Percentiles rank a stretch among this genome's conserved stretches.
Conservation (phyloP, 2,797 vertebrate genomes). For the Pangasius macronema region DNA sequence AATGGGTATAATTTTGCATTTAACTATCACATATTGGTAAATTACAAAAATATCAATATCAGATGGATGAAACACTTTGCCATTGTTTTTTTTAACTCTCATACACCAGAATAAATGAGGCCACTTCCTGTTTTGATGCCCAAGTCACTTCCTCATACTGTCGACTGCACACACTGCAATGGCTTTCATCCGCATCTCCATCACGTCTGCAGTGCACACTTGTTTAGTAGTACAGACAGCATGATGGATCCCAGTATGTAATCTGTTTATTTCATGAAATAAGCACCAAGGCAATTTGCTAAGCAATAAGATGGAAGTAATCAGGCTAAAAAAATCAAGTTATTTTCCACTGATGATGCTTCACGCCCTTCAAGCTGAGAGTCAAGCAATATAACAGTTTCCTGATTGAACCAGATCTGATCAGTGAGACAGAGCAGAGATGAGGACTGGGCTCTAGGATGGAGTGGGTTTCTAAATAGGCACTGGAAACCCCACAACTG, state of each 20-base stretch:
- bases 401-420: not conserved
- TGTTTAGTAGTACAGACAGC: not conserved
- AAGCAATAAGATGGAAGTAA: not conserved
- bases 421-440: not conserved
- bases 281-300: not conserved
- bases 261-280: constrained; percentile 5
- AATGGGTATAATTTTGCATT: not conserved
- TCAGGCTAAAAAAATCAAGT: constrained; percentile 1
- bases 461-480: not conserved
- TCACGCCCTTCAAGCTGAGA: not conserved
- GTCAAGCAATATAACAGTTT: not conserved
- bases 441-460: not conserved
- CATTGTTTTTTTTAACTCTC: not conserved
- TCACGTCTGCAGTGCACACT: not conserved
- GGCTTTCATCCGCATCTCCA: not conserved
- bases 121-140: constrained; percentile 16
- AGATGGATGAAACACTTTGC: not conserved
- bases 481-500: not conserved
- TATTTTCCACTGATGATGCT: not conserved
- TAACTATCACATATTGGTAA: not conserved
- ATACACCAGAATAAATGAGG: not conserved
- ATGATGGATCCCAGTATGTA: not conserved
- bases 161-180: not conserved
- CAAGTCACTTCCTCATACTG: not conserved
- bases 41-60: not conserved